Percentiles rank a stretch among this genome's conserved stretches.
phyloP scores from a whole-genome alignment of 2,797 vertebrate species.

The Trematomus bernacchii region DNA sequence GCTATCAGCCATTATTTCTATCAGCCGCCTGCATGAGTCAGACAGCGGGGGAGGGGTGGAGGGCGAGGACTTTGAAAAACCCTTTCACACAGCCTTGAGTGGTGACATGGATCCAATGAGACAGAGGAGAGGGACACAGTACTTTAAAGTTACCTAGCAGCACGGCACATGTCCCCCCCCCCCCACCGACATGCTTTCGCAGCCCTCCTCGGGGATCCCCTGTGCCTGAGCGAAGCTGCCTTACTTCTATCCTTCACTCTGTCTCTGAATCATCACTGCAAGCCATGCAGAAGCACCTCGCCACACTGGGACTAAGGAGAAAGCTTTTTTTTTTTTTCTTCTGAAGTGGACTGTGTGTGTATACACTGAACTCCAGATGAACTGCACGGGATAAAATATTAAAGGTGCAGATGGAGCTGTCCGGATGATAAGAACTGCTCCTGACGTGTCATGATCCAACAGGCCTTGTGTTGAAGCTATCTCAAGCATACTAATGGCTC shows the following conservation, averaged over 20 bases:
- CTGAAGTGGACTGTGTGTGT: conserved; percentile 83
- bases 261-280: conserved; percentile 91
- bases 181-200: conserved; percentile 87
- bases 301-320: conserved; percentile 91
- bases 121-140: conserved; percentile 91
- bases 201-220: conserved; percentile 90
- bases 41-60: conserved; percentile 58
- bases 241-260: conserved; percentile 82
- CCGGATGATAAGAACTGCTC: conserved; percentile 96
- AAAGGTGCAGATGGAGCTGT: conserved; percentile 99
- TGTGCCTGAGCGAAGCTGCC: conserved; percentile 74
- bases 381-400: conserved; percentile 98
- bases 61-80: conserved; percentile 82
- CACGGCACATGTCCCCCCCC: conserved; percentile 89
- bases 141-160: conserved; percentile 92
- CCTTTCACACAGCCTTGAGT: conserved; percentile 91
- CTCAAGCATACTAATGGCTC: conserved; percentile 97
- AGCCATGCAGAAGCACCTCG: conserved; percentile 93
- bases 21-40: conserved; percentile 83
- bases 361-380: conserved; percentile 96
- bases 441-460: conserved; percentile 97
- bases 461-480: conserved; percentile 92
- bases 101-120: conserved; percentile 98
- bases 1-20: conserved; percentile 87
- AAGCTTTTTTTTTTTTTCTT: conserved; percentile 85